Evolutionary conservation across 2,797 vertebrate genomes (phyloP).

Genomic region (Lepilemur septentrionalis): DNA sequence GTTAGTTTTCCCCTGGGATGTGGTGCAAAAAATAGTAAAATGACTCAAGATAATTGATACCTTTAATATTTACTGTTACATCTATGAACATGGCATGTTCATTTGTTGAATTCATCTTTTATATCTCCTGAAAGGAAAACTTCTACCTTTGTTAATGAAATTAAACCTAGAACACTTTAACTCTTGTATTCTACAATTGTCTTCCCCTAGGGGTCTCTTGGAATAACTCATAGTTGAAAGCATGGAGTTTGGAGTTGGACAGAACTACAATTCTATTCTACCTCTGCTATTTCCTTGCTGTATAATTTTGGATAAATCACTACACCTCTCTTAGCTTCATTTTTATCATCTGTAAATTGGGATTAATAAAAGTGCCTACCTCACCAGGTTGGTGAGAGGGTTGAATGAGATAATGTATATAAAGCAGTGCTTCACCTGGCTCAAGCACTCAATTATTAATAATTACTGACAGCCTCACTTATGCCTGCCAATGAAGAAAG

Average conservation of each 20-base stretch:
- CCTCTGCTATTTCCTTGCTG: not conserved
- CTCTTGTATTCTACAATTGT: not conserved
- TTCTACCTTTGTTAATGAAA: not conserved
- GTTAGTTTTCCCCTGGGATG: not conserved
- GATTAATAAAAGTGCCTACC: not conserved
- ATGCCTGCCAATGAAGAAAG: not conserved
- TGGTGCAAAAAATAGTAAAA: not conserved
- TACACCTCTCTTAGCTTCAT: not conserved
- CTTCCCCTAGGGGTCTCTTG: not conserved
- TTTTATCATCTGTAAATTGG: slow-evolving; percentile 20
- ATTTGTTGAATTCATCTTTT: not conserved
- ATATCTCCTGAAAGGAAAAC: slow-evolving; percentile 1
- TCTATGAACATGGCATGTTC: not conserved
- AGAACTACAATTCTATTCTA: not conserved
- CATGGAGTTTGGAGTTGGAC: not conserved
- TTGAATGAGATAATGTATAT: slow-evolving; percentile 2
- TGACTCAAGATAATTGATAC: not conserved
- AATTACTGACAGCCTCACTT: not conserved
- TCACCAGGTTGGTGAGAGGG: not conserved
- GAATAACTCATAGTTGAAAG: not conserved
- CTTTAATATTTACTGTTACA: not conserved
- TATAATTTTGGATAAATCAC: not conserved
- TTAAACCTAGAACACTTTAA: slow-evolving; percentile 1
- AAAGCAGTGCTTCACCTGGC: not conserved
- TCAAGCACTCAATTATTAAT: slow-evolving; percentile 21